Evolutionary conservation across 2,888 invertebrate genomes (phyloP).

Genomic region (Chydorus sphaericus): DNA sequence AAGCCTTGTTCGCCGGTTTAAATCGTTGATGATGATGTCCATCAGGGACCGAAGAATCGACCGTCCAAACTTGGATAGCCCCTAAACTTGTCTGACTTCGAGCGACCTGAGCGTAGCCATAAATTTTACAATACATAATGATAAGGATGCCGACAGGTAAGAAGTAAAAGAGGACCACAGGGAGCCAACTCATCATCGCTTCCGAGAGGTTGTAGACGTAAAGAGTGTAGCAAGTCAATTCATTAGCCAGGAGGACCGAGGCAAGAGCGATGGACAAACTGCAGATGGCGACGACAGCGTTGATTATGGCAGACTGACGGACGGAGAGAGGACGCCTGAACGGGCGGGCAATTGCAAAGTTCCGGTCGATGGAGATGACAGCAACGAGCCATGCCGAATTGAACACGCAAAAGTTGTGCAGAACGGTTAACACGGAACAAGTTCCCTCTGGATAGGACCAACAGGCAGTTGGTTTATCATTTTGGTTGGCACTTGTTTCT

Average conservation of each 20-base stretch:
- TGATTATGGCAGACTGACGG: neutral
- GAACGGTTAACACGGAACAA: neutral
- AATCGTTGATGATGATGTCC: no score
- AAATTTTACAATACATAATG: constrained; percentile 9
- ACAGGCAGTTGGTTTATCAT: neutral
- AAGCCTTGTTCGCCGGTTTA: constrained; percentile 9
- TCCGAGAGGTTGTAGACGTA: neutral
- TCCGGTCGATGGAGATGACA: constrained; percentile 7
- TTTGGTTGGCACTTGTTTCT: neutral
- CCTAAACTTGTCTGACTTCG: neutral
- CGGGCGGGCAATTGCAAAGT: constrained; percentile 5
- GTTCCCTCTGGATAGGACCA: neutral
- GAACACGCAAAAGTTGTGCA: constrained; percentile 3
- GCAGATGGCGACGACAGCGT: neutral
- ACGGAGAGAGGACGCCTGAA: constrained; percentile 2
- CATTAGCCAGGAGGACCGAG: neutral
- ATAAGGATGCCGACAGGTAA: constrained; percentile 1
- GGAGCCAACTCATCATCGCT: neutral
- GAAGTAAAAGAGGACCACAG: neutral
- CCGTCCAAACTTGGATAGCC: neutral
- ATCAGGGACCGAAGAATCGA: neutral
- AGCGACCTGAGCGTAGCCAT: constrained; percentile 3
- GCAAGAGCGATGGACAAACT: neutral
- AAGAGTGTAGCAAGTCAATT: neutral
- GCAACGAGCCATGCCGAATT: neutral